Conservation (phyloP, 37 sponge, comb jelly and placozoan genomes). For the Tethya wilhelma region DNA sequence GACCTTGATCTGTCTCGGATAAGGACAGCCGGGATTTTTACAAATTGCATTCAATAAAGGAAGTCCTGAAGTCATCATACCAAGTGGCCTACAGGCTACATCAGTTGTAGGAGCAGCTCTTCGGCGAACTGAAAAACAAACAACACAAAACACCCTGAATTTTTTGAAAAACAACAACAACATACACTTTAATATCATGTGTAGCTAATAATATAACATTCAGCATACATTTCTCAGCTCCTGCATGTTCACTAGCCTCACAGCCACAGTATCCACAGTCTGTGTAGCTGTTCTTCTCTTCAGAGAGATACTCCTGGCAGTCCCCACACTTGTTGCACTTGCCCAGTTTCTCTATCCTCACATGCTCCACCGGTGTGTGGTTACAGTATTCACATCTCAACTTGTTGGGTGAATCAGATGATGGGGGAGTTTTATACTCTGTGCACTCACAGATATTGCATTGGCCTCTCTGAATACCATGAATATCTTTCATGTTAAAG, state of each 20-base stretch:
- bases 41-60: conserved; percentile 4
- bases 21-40: conserved; percentile 36
- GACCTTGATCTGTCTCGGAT: conserved; percentile 17
- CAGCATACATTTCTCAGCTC: conserved; percentile 48
- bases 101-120: background rate
- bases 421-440: conserved; percentile 52
- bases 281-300: conserved; percentile 35
- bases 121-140: background rate
- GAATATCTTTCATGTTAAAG: conserved; percentile 76
- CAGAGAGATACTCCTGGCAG: conserved; percentile 55
- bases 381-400: conserved; percentile 71
- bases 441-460: conserved; percentile 65
- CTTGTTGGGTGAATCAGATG: background rate
- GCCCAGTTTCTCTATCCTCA: conserved; percentile 57
- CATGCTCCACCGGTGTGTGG: conserved; percentile 64
- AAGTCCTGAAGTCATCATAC: background rate
- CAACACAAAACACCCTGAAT: no score
- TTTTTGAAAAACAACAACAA: no score
- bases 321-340: conserved; percentile 37
- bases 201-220: no score
- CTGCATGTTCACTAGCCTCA: conserved; percentile 40
- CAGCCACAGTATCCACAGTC: conserved; percentile 70
- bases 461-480: conserved; percentile 57
- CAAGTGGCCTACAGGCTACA: no score
- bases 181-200: no score